These are phyloP conservation scores for Phragmatobia fuliginosa DNA, from an alignment of 2,888 invertebrate genomes.

Conservation along the genomic window DNA sequence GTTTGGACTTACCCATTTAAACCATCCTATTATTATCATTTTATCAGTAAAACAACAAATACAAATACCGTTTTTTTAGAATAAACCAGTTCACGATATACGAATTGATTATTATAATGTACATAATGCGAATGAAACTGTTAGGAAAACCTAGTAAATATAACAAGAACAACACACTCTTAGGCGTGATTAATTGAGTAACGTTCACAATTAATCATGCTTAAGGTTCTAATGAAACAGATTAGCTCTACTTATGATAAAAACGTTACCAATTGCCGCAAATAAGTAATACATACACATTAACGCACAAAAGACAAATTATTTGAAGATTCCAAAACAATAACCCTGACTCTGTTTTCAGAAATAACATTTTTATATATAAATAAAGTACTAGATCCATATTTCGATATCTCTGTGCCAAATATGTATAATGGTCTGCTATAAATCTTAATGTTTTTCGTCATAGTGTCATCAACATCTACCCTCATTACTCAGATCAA, in stretches of 20 bases:
- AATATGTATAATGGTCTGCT: neutral
- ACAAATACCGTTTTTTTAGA: no score
- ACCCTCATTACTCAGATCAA: neutral
- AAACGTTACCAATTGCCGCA: neutral
- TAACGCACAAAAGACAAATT: neutral
- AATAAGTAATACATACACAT: neutral
- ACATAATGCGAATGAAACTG: neutral
- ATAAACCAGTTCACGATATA: no score
- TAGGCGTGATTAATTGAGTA: no score
- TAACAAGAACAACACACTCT: neutral
- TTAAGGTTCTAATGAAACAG: neutral
- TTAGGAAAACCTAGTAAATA: neutral
- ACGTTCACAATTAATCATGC: neutral
- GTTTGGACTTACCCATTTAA: no score
- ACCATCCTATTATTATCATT: no score
- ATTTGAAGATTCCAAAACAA: neutral
- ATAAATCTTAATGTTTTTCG: neutral
- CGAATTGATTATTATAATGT: no score
- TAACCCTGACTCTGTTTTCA: neutral
- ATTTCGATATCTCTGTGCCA: neutral
- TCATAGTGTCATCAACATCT: neutral
- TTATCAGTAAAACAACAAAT: no score
- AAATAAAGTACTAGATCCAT: neutral
- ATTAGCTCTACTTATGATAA: neutral
- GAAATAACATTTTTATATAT: neutral